These are phyloP conservation scores for Cettia cetti DNA, from an alignment of 2,113 vertebrate genomes.

Conservation along the genomic window DNA sequence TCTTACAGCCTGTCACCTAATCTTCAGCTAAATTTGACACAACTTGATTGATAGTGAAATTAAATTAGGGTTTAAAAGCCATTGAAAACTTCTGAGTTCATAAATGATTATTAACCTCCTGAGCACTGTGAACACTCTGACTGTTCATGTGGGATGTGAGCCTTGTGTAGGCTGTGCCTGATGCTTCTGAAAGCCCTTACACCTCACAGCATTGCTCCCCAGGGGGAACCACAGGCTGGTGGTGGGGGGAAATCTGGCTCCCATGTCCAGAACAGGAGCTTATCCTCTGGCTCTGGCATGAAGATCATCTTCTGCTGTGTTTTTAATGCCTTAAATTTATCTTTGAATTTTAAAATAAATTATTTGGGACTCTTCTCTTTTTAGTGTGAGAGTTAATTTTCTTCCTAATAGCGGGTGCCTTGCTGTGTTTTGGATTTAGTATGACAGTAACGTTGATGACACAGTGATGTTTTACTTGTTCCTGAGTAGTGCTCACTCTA, in stretches of 20 bases:
- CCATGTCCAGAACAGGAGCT: not conserved
- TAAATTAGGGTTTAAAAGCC: slow-evolving; percentile 12
- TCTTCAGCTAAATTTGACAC: not conserved
- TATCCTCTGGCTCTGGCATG: not conserved
- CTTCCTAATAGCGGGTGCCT: not conserved
- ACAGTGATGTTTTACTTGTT: not conserved
- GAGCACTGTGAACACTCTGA: not conserved
- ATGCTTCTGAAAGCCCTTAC: not conserved
- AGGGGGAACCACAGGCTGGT: not conserved
- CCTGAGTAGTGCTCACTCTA: not conserved
- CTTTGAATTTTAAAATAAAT: not conserved
- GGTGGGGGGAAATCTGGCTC: not conserved
- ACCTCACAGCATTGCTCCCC: not conserved
- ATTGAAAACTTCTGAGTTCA: not conserved
- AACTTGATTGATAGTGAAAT: slow-evolving; percentile 24
- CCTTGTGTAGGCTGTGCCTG: not conserved
- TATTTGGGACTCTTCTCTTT: not conserved
- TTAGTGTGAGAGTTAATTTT: not conserved
- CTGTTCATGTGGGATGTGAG: not conserved
- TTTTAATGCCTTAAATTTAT: not conserved
- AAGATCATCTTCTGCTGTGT: not conserved
- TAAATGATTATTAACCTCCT: not conserved
- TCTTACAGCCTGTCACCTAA: not conserved
- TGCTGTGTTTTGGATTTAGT: not conserved
- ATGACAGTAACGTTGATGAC: not conserved